Evolutionary conservation across 2,888 invertebrate genomes (phyloP).

Genomic region (Rapana venosa): DNA sequence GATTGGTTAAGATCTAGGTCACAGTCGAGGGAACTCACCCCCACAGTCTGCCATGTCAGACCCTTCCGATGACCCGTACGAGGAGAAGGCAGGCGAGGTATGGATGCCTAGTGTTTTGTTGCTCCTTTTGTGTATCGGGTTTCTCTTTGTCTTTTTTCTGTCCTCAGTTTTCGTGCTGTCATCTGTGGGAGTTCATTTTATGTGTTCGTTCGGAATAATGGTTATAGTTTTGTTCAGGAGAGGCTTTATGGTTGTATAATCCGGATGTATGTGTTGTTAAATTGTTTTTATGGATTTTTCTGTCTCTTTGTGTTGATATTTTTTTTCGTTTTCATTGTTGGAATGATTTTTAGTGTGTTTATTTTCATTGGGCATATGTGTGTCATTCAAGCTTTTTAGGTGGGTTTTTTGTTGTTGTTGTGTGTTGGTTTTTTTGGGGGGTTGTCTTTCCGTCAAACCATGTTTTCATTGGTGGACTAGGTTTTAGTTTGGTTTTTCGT

Average conservation of each 20-base stretch:
- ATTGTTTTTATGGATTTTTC: neutral
- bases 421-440: no score
- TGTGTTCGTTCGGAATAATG: neutral
- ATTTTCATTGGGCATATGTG: neutral
- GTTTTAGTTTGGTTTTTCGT: no score
- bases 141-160: neutral
- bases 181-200: neutral
- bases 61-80: slow-evolving; percentile 67
- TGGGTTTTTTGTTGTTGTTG: no score
- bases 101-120: neutral
- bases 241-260: no score
- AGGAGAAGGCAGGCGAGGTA: slow-evolving; percentile 43
- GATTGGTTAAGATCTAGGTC: slow-evolving; percentile 47
- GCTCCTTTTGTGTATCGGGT: neutral
- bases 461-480: no score
- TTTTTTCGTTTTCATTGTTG: neutral
- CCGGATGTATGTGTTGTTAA: neutral
- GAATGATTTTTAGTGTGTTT: neutral
- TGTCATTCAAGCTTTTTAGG: neutral
- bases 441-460: no score
- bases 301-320: neutral
- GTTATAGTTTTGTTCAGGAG: neutral
- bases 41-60: slow-evolving; percentile 67
- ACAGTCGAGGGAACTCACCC: slow-evolving; percentile 70
- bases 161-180: neutral